phyloP scores from a whole-genome alignment of 2,113 vertebrate species.

The Poecilia latipinna region DNA sequence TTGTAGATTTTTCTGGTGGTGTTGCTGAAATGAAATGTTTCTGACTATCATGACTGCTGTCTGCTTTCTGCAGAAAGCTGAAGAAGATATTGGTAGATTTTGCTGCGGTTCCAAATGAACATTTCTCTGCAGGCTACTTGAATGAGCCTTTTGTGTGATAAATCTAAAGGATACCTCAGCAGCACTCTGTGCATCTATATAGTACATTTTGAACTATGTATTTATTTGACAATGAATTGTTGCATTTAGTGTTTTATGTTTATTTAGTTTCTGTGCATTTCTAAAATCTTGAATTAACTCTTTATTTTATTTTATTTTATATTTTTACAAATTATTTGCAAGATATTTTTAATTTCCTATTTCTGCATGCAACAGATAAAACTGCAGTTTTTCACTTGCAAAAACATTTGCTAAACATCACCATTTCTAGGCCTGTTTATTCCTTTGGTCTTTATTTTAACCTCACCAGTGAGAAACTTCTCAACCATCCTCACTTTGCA shows the following conservation, averaged over 20 bases:
- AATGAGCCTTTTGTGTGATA: slow-evolving; percentile 23
- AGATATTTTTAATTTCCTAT: not conserved
- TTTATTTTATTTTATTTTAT: not conserved
- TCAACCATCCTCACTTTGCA: not conserved
- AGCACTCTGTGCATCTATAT: not conserved
- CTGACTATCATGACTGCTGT: slow-evolving; percentile 4
- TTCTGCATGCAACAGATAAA: not conserved
- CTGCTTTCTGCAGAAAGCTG: not conserved
- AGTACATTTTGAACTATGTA: no score
- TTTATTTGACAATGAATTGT: not conserved
- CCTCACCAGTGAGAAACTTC: not conserved
- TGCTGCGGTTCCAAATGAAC: slow-evolving; percentile 15
- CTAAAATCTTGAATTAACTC: not conserved
- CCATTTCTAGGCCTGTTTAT: not conserved
- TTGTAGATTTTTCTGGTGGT: not conserved
- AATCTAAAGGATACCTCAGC: not conserved
- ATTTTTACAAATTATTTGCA: not conserved
- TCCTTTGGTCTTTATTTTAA: not conserved
- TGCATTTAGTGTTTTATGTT: not conserved
- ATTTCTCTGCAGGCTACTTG: slow-evolving; percentile 1
- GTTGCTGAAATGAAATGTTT: slow-evolving; percentile 6
- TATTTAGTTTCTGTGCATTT: not conserved
- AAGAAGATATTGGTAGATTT: slow-evolving; percentile 2
- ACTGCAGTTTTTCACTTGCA: not conserved
- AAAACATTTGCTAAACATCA: not conserved